Base-by-base conservation (phyloP, 2,113 vertebrate genomes). In the Calyptommatus sinebrachiatus region DNA sequence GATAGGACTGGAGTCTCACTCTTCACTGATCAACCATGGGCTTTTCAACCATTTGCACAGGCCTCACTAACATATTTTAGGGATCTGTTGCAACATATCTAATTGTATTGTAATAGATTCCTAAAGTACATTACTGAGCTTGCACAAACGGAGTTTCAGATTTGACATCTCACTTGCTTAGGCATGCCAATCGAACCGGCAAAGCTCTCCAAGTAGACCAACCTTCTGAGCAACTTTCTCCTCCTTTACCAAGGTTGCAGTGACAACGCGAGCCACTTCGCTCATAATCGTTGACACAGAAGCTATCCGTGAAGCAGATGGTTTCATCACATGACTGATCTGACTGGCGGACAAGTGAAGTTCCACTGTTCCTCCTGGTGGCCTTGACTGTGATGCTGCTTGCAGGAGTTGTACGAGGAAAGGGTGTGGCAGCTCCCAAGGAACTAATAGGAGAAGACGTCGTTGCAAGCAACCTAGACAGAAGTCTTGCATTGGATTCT, bases 231-330 rank as follows among this genome's bases (percentile, higher is more conserved):
- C 98, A 99, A 0, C 35, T 87, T 29, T 96, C 94, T 24, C 97
- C 98, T n/a, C 89, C 94, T 48, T 92, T 96, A 16, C 97, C 98
- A 50, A 99, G 90, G 92, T 93, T 97, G 88, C 98, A 99, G 85
- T 97, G 97, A 88, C 98, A 99, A 28, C 96, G 95, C 0, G 97
- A 97, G n/a, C 96, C 96, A 0, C 97, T 96, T 0, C 86, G 92
- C 70, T 97, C 94, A 0, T 96, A 97, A 89, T 99, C 96, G 0
- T 95, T 96, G 86, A 95, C 93, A 67, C 98, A 99, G 81, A 99
- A 98, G 92, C 98, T 99, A 89, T 98, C 95, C 0, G 94, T 86
- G 0, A 97, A 96, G 76, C 98, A 99, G 73, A 96, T 88, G 0
- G 94, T 95, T 62, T 98, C 96, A 1, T 99, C 97, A 0, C 98